Evolutionary conservation across 2,113 vertebrate species (phyloP), one percentile per base, ranked within the genome.

Genomic region (Barbus barbus): DNA sequence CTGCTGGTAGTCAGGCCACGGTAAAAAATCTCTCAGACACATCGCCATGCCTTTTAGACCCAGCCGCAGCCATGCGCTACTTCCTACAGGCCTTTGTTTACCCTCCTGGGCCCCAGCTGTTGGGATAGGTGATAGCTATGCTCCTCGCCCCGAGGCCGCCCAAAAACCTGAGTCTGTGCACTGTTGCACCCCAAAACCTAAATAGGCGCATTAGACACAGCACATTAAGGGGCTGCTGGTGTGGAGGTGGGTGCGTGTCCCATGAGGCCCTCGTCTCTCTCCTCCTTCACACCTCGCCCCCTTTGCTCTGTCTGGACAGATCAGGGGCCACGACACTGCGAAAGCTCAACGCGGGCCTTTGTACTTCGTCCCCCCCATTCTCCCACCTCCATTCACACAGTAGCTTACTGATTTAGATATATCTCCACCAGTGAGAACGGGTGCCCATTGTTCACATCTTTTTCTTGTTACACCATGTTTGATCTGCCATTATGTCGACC

Each of bases 191-290:
- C 91, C 90, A 91, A 93, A 94, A 92, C 88, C 92, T 94, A 94
- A 95, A 94, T 93, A 92, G 93, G 88, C 90, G 89, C 93, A 95
- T 95, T 95, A 95, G 94, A 94, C 93, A 95, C 93, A 94, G 91
- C 89, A 84, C 92, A 93, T 94, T 95, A 94, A 91, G 89, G 69
- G 89, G 89, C 92, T 93, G 93, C 91, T 94, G 92, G 93, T 94
- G 92, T 91, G 93, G 91, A 85, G 89, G 90, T 91, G 90, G 90
- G 88, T 93, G 91, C 86, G 83, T 92, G 89, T 93, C 92, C 93
- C 85, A 26, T 7, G 65, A 73, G 82, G 84, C 82, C 85, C 46
- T 83, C 65, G 73, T 73, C 69, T 61, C 78, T 82, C 69, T 82
- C 74, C 73, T 72, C 74, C 84, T 82, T 80, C 80, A 79, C 78